Evolutionary conservation across 2,113 vertebrate genomes (phyloP).

Genomic region (Vombatus ursinus): DNA sequence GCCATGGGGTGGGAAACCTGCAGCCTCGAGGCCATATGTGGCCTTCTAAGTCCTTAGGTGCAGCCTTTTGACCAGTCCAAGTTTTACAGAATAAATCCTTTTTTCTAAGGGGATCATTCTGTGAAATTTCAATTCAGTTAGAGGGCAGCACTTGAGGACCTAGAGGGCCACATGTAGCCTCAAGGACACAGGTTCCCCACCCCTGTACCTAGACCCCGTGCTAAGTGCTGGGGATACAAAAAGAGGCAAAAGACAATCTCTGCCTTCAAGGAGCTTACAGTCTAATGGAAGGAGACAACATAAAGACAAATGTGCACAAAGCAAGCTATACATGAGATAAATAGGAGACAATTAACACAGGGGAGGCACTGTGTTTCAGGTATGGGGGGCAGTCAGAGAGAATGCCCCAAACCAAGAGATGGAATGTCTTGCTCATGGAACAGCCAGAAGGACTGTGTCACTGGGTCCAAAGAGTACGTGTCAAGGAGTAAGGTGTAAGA

Average conservation of each 20-base stretch:
- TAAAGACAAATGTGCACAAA: neutral
- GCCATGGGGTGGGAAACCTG: no score
- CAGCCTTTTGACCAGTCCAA: no score
- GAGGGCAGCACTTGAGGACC: no score
- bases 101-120: no score
- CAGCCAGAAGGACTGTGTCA: neutral
- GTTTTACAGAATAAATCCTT: no score
- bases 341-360: neutral
- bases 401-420: neutral
- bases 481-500: neutral
- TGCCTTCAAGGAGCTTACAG: neutral
- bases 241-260: neutral
- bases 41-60: no score
- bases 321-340: neutral
- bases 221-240: neutral
- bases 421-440: neutral
- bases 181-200: no score
- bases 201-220: neutral
- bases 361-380: neutral
- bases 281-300: neutral
- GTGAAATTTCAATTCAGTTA: no score
- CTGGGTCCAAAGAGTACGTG: neutral
- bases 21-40: no score
- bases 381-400: neutral
- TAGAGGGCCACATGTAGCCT: no score